Evolutionary conservation across 2,888 invertebrate genomes (phyloP), one percentile per base, ranked within the genome.

Genomic region (Aphrophora alni): DNA sequence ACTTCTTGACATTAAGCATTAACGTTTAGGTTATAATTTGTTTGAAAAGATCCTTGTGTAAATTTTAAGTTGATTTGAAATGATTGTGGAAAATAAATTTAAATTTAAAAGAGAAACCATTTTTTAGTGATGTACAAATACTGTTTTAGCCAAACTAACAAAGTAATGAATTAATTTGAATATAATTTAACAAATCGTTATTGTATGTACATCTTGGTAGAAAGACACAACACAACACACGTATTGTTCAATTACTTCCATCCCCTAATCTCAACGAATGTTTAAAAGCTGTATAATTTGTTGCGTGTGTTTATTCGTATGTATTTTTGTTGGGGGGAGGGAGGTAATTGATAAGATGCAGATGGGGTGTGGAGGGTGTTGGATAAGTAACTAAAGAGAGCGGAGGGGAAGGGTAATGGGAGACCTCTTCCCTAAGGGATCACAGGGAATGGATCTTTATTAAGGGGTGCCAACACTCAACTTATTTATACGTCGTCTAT

Each of bases 321-420:
- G 59, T 59, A 59, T 59, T 59, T 59, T 59, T 59, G 59, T 59
- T n/a, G 3, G 17, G n/a, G 77, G 77, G 77, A 44, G 77, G 17
- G 44, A 44, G 59, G 82, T 82, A 79, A 82, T 79, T 82, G 82
- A 82, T 82, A 82, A 81, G 82, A 82, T 82, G 81, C 81, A 82
- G 79, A 82, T 82, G 77, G 81, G 76, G 77, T 81, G 81, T 81
- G 77, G 59, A 33, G 77, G 51, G 78, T 33, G 25, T 76, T 27
- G 76, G 76, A 75, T 75, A 68, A 25, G 77, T 59, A 59, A 59
- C 59, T 59, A 59, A 59, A 59, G 59, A 59, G 59, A n/a, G 71
- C 51, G 51, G 78, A 78, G 72, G 71, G 77, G 71, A 71, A 69
- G 77, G 24, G 69, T 68, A 69, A 77, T 77, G 77, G 68, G 33